These are phyloP conservation scores for Paraescarpia echinospica DNA, from an alignment of 1,140 invertebrate species.

Conservation along the genomic window DNA sequence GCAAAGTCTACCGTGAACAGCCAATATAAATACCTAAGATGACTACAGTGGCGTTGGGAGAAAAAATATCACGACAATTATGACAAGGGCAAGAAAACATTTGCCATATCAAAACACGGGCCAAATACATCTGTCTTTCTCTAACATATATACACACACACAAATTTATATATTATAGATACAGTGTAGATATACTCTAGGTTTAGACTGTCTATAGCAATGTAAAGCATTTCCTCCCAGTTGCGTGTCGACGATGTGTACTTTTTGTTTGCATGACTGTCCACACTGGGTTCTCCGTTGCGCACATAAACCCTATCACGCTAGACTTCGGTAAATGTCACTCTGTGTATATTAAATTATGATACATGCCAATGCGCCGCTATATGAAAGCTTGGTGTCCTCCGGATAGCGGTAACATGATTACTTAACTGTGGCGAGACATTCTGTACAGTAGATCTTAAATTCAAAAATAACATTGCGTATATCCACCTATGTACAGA, in stretches of 20 bases:
- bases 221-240: neutral
- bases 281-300: neutral
- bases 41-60: neutral
- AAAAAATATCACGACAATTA: neutral
- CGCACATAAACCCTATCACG: neutral
- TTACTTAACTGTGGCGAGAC: neutral
- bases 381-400: neutral
- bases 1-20: neutral
- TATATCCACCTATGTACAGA: constrained; percentile 1
- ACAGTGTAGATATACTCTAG: neutral
- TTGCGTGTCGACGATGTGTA: neutral
- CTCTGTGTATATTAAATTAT: constrained; percentile 2
- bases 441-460: constrained; percentile 1
- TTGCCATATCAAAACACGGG: neutral
- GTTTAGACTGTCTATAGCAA: constrained; percentile 5
- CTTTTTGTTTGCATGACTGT: neutral
- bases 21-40: constrained; percentile 2
- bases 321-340: neutral
- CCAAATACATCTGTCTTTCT: neutral
- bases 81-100: neutral
- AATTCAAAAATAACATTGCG: constrained; percentile 6
- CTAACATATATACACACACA: neutral
- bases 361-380: neutral
- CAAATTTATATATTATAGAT: neutral
- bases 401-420: neutral